Base-by-base conservation (phyloP, 2,888 invertebrate genomes). In the Limenitis camilla region DNA sequence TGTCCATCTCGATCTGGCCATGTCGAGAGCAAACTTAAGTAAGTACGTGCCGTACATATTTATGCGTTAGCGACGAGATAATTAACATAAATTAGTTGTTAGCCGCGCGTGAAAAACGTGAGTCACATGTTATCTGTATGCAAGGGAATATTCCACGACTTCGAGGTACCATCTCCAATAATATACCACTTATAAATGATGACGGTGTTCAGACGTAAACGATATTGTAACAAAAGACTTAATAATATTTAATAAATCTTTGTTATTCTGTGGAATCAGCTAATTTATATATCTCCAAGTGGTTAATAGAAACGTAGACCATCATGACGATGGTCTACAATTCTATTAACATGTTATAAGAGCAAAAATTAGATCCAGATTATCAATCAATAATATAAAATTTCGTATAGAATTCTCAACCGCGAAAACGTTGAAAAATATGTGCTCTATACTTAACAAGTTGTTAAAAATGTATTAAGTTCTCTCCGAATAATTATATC, bases 21-120 rank as follows among this genome's bases (percentile, higher is more conserved):
- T 61, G 68, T 58, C 62, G 64, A 67, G 64, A 67, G 66, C 68
- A 69, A 75, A 77, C 76, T 70, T 64, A 66, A 68, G 65, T 71
- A 66, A 66, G 68, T 72, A 81, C 83, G 82, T 84, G 81, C 71
- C 68, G 61, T 67, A 69, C 77, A 81, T 82, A 80, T 71, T 75
- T 74, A 81, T 75, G 67, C 66, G 63, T 66, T 61, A 61, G 59
- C 63, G 67, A 72, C 69, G 69, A 63, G 66, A 64, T 67, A 72
- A 85, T 84, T 83, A 77, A 67, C 86, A 86, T 87, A 81, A 78
- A 85, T 86, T 83, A 86, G 78, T 81, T 73, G 70, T 77, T 75
- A 77, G 78, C 77, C 78, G 76, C 75, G 81, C 85, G 81, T 84
- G 84, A 82, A 83, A 74, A 76, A 77, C 79, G 82, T 84, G 85